Percentiles rank a stretch among this genome's conserved stretches.
Conservation (phyloP, 1,140 invertebrate genomes). For the Trypoxylus dichotomus region DNA sequence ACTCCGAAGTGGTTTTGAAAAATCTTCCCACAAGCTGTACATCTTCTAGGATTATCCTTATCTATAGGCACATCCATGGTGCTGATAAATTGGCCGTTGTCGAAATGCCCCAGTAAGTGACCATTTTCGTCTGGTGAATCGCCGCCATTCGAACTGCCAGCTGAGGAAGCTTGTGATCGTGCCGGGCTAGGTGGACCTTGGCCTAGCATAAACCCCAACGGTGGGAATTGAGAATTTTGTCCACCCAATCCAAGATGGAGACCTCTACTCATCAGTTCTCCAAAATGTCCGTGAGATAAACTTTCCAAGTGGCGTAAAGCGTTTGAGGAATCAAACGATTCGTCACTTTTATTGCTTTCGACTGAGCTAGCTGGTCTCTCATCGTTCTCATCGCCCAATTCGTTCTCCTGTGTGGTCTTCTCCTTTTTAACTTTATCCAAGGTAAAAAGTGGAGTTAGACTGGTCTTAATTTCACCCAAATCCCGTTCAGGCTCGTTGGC, state of each 20-base stretch:
- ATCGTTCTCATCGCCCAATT: constrained; percentile 53
- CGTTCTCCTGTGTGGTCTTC: constrained; percentile 44
- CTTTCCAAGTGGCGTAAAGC: constrained; percentile 78
- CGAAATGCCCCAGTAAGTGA: constrained; percentile 69
- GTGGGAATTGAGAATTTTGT: constrained; percentile 49
- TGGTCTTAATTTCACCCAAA: constrained; percentile 50
- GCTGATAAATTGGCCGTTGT: constrained; percentile 72
- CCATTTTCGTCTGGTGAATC: constrained; percentile 61
- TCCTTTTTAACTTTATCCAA: constrained; percentile 51
- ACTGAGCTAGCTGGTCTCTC: constrained; percentile 58
- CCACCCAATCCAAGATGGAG: constrained; percentile 48
- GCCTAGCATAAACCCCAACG: constrained; percentile 53
- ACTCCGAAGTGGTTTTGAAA: constrained; percentile 96
- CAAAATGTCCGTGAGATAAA: constrained; percentile 77
- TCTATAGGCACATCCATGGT: constrained; percentile 84
- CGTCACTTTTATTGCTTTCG: constrained; percentile 62
- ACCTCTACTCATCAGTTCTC: constrained; percentile 55
- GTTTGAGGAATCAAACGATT: constrained; percentile 67
- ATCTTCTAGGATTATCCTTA: constrained; percentile 76
- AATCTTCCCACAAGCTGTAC: constrained; percentile 88
- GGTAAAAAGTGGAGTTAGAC: constrained; percentile 49
- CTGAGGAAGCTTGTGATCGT: constrained; percentile 61
- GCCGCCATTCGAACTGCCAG: constrained; percentile 58
- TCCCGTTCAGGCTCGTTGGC: constrained; percentile 50
- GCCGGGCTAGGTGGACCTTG: constrained; percentile 58